A percentile compares a stretch with the other conserved stretches of the same genome.
Evolutionary conservation across 2,797 vertebrate genomes (phyloP).

Genomic region (Tokudaia muenninki): DNA sequence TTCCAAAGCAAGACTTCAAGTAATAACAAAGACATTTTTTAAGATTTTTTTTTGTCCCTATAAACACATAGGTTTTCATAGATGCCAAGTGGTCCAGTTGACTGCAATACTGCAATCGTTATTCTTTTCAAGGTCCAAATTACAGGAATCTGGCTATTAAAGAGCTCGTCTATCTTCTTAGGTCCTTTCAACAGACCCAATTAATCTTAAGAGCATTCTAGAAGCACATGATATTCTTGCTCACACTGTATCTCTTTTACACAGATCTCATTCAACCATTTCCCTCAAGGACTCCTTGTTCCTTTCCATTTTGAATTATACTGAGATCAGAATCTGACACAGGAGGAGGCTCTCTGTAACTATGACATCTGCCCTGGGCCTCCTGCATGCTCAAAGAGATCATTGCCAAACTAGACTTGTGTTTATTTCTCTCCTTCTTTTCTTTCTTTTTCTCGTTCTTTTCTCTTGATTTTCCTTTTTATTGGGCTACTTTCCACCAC

Average conservation of each 20-base stretch:
- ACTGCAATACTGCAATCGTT: background rate
- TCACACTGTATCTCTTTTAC: background rate
- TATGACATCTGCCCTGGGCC: background rate
- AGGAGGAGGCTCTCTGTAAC: background rate
- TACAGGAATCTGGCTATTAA: constrained; percentile 43
- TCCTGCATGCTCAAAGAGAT: background rate
- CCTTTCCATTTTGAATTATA: constrained; percentile 17
- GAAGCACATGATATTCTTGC: constrained; percentile 8
- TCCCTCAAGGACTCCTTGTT: background rate
- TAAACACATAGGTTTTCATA: constrained; percentile 21
- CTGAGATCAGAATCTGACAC: background rate
- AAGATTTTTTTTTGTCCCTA: background rate
- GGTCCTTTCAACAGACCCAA: constrained; percentile 2
- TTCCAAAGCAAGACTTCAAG: background rate
- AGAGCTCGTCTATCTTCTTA: constrained; percentile 11
- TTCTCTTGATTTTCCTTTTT: background rate
- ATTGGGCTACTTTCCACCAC: background rate
- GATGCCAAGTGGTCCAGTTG: background rate
- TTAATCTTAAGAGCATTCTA: constrained; percentile 52
- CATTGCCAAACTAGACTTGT: background rate
- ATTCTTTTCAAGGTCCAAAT: constrained; percentile 12
- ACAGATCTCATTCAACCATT: constrained; percentile 1
- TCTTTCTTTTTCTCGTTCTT: background rate
- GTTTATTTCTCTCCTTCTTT: background rate
- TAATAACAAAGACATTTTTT: constrained; percentile 10